phyloP scores from a whole-genome alignment of 1,140 invertebrate species.

The Druon quercuslanigerum region DNA sequence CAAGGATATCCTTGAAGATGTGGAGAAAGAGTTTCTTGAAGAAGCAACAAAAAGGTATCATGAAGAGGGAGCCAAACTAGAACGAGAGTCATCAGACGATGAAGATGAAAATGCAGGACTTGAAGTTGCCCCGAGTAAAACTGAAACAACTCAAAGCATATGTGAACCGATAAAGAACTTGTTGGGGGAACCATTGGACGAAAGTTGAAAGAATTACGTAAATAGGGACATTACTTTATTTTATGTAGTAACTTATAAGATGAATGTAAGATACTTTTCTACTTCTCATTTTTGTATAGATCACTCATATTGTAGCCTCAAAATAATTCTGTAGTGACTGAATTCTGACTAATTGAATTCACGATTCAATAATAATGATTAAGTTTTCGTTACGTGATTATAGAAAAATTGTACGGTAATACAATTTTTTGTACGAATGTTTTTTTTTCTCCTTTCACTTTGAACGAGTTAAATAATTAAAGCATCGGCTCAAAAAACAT shows the following conservation, averaged over 20 bases:
- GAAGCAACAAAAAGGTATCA: constrained; percentile 8
- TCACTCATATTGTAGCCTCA: too few species aligned
- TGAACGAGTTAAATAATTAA: too few species aligned
- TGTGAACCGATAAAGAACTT: constrained; percentile 65
- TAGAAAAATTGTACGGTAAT: too few species aligned
- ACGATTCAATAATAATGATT: too few species aligned
- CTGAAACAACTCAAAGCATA: constrained; percentile 34
- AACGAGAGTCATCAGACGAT: constrained; percentile 25
- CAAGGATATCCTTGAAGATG: constrained; percentile 75
- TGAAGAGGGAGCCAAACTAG: constrained; percentile 31
- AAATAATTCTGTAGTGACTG: too few species aligned
- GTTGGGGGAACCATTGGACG: constrained; percentile 56
- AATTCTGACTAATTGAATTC: too few species aligned
- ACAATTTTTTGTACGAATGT: too few species aligned
- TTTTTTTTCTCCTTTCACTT: too few species aligned
- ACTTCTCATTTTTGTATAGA: too few species aligned
- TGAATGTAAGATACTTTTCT: neutral
- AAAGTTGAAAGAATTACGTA: constrained; percentile 15
- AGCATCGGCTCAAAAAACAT: too few species aligned
- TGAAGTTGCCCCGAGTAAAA: neutral
- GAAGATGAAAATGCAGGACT: constrained; percentile 39
- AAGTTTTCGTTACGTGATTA: too few species aligned
- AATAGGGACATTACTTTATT: too few species aligned
- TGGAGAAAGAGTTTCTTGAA: constrained; percentile 49
- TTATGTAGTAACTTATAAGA: neutral